These are phyloP conservation scores for Drosophila lacicola DNA, from an alignment of 2,888 invertebrate genomes.

Conservation along the genomic window DNA sequence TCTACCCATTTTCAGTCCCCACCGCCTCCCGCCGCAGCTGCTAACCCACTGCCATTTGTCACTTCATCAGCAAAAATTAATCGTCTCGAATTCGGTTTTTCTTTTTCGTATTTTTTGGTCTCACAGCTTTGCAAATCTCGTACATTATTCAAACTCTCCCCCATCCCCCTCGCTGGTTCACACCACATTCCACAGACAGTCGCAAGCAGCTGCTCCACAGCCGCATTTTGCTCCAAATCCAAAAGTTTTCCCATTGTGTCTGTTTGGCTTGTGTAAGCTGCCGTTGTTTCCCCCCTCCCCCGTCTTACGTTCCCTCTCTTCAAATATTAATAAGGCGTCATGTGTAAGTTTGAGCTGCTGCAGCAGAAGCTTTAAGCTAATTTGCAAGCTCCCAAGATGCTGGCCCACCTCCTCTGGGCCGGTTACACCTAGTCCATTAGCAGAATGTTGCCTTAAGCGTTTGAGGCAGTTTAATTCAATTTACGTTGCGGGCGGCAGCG, in stretches of 20 bases:
- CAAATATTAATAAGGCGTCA: constrained; percentile 56
- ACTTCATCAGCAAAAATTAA: constrained; percentile 68
- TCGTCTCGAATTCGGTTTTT: constrained; percentile 58
- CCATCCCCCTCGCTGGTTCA: background rate
- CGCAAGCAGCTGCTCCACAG: constrained; percentile 60
- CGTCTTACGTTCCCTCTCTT: background rate
- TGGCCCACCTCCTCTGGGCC: constrained; percentile 8
- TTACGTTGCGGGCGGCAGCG: constrained; percentile 29
- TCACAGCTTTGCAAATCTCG: constrained; percentile 53
- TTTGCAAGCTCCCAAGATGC: constrained; percentile 40
- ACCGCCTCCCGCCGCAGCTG: background rate
- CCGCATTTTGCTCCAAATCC: constrained; percentile 68
- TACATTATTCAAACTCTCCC: constrained; percentile 55
- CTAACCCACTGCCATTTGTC: constrained; percentile 50
- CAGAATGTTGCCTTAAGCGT: constrained; percentile 29
- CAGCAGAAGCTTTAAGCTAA: constrained; percentile 49
- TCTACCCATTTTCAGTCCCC: background rate
- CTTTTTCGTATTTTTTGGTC: constrained; percentile 29
- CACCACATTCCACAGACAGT: constrained; percentile 25
- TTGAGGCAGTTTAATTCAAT: constrained; percentile 42
- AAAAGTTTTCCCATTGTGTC: constrained; percentile 68
- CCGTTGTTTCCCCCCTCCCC: background rate
- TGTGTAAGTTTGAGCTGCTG: constrained; percentile 48
- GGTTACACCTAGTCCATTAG: constrained; percentile 47
- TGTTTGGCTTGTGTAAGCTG: constrained; percentile 21